A percentile compares a stretch with the other conserved stretches of the same genome.
Evolutionary conservation across 1,140 invertebrate genomes (phyloP).

Genomic region (Melipona quadrifasciata): DNA sequence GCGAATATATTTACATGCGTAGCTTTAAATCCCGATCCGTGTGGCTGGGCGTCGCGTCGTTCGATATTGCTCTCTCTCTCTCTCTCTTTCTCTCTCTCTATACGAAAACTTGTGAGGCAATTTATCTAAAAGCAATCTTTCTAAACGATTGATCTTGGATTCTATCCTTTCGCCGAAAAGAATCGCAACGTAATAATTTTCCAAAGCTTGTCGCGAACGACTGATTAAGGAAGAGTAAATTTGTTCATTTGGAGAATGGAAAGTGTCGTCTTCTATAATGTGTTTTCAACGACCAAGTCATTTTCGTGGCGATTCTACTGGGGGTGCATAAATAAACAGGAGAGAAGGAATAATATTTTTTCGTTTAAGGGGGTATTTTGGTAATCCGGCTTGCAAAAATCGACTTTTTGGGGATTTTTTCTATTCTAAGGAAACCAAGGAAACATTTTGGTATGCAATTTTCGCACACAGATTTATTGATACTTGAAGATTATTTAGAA

Average conservation of each 20-base stretch:
- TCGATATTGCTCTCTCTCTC: slow-evolving; percentile 3
- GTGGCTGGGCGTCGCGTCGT: neutral
- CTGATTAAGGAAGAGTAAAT: neutral
- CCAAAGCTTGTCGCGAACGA: neutral
- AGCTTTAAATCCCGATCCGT: slow-evolving; percentile 22
- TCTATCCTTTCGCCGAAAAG: neutral
- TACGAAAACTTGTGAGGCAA: neutral
- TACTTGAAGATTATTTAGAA: too few species aligned
- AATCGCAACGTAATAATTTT: neutral
- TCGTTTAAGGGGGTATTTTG: too few species aligned
- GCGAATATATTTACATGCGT: slow-evolving; percentile 21
- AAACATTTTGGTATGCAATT: too few species aligned
- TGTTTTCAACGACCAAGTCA: too few species aligned
- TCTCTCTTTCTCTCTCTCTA: neutral
- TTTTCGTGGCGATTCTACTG: too few species aligned
- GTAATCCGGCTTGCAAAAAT: too few species aligned
- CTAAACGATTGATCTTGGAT: neutral
- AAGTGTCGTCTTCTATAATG: too few species aligned
- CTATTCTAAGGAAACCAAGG: too few species aligned
- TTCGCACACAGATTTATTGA: too few species aligned
- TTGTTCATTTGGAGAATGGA: neutral
- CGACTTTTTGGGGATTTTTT: too few species aligned
- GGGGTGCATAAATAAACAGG: too few species aligned
- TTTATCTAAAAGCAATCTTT: neutral
- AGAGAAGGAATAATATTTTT: too few species aligned